These are phyloP conservation scores for Dryadula phaetusa DNA, from an alignment of 2,888 invertebrate species.

Conservation along the genomic window DNA sequence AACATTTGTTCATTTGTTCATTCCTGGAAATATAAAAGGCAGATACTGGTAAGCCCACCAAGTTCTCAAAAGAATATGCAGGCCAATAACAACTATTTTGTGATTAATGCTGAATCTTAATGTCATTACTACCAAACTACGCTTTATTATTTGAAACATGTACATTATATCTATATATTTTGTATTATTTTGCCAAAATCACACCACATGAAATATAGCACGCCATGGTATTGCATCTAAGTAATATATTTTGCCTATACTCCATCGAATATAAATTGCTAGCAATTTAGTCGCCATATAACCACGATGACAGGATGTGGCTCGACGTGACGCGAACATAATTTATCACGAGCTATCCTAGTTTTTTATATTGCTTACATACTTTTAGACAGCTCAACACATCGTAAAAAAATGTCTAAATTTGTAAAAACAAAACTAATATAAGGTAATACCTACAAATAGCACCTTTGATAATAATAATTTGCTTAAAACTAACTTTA, in stretches of 20 bases:
- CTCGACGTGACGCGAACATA: conserved; percentile 11
- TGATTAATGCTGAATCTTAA: too few relatives aligned
- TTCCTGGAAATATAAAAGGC: too few relatives aligned
- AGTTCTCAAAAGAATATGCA: too few relatives aligned
- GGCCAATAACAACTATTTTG: too few relatives aligned
- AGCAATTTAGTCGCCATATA: conserved; percentile 27
- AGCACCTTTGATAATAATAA: not conserved
- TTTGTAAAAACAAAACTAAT: too few relatives aligned
- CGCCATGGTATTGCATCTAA: conserved; percentile 6
- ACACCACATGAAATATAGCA: not conserved
- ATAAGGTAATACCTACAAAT: too few relatives aligned
- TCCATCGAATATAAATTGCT: conserved; percentile 23
- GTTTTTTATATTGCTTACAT: conserved; percentile 7
- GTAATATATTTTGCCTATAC: conserved; percentile 12
- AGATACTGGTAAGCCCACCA: too few relatives aligned
- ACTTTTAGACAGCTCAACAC: not conserved
- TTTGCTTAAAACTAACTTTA: not conserved
- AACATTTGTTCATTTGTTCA: too few relatives aligned
- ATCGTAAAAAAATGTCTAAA: too few relatives aligned
- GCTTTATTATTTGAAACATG: too few relatives aligned
- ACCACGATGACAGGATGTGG: conserved; percentile 28
- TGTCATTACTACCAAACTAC: not conserved
- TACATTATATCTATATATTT: too few relatives aligned
- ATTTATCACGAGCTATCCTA: conserved; percentile 21
- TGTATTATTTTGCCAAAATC: too few relatives aligned